A percentile compares a stretch with the other conserved stretches of the same genome.
Evolutionary conservation across 2,113 vertebrate genomes (phyloP).

Genomic region (Nipponia nippon): DNA sequence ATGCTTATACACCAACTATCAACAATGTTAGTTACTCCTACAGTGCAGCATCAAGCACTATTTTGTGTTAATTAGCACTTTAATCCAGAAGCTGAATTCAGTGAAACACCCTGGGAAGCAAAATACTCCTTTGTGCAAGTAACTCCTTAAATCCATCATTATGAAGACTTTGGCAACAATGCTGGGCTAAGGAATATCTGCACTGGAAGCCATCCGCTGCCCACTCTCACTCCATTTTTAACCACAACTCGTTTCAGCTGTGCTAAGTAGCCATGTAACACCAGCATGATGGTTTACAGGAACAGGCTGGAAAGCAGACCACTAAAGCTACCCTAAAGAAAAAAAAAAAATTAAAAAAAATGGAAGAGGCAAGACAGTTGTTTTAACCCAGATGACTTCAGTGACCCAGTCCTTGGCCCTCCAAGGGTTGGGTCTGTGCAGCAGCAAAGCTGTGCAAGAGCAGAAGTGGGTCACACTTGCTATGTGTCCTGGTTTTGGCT

Average conservation of each 20-base stretch:
- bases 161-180: neutral
- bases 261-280: neutral
- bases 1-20: neutral
- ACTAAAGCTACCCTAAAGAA: neutral
- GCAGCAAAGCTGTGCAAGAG: neutral
- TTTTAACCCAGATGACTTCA: neutral
- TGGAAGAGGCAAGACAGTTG: neutral
- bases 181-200: neutral
- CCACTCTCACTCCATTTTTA: neutral
- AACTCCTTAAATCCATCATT: neutral
- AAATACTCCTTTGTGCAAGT: neutral
- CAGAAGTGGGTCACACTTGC: neutral
- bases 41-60: neutral
- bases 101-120: neutral
- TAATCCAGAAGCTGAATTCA: neutral
- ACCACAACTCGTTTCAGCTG: neutral
- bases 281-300: neutral
- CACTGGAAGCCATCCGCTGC: neutral
- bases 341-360: neutral
- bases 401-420: neutral
- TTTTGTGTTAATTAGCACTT: conserved; percentile 15
- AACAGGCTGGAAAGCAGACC: neutral
- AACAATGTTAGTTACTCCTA: neutral
- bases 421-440: neutral
- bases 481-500: neutral